These are phyloP conservation scores for Carposina sasakii DNA, from an alignment of 1,140 invertebrate species.

Conservation along the genomic window DNA sequence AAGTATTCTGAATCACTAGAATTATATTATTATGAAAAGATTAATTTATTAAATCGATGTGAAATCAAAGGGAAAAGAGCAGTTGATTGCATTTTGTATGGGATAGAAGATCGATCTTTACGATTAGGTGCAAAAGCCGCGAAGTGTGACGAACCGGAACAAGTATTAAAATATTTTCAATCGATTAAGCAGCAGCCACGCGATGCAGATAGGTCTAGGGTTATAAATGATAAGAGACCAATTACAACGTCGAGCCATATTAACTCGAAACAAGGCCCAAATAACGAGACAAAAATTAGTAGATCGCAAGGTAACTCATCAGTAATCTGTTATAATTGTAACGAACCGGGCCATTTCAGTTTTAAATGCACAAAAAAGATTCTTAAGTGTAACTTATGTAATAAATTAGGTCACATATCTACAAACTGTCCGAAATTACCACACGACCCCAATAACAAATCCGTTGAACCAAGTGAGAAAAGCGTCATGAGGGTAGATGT, in stretches of 20 bases:
- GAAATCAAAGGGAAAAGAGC: constrained; percentile 9
- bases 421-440: not conserved
- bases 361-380: constrained; percentile 1
- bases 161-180: constrained; percentile 9
- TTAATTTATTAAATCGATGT: constrained; percentile 11
- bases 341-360: not conserved
- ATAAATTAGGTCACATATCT: not conserved
- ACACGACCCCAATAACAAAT: not conserved
- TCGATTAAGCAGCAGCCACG: constrained; percentile 4
- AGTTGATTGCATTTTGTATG: constrained; percentile 9
- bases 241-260: not conserved
- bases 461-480: not conserved
- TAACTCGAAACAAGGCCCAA: not conserved
- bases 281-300: not conserved
- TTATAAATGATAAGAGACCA: not conserved
- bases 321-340: constrained; percentile 3
- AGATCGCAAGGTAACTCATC: not conserved
- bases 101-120: constrained; percentile 7
- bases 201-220: not conserved
- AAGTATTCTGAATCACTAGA: constrained; percentile 9
- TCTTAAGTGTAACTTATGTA: not conserved
- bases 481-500: not conserved
- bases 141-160: constrained; percentile 9
- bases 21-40: constrained; percentile 8
- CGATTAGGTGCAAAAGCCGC: constrained; percentile 6